Evolutionary conservation across 2,888 invertebrate genomes (phyloP), one percentile per base, ranked within the genome.

Genomic region (Ditylenchus weischeri): DNA sequence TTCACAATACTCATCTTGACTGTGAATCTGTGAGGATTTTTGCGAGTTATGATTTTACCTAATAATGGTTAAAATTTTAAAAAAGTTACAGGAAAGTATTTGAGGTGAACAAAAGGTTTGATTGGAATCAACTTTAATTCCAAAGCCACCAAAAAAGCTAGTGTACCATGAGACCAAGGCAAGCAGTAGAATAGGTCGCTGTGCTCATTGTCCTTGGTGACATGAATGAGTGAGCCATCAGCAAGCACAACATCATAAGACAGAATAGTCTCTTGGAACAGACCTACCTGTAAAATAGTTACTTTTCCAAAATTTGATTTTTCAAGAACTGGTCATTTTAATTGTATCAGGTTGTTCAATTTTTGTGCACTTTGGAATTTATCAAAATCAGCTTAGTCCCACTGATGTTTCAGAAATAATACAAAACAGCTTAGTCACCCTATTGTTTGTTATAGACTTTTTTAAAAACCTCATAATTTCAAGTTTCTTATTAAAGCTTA

Each of bases 241-340:
- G 86, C 87, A 2, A 88, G 83, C 3, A 89, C 87, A 0, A 89
- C 87, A 77, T 89, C 89, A 83, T 88, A 89, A 66, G 88, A 87
- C 8, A 84, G 84, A 60, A 89, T 86, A 0, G 87, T 87, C 82
- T 89, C 89, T 78, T 89, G 89, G 84, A 88, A 89, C 35, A 89
- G 85, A 21, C 89, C 89, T 0, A 87, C 88, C 80, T 83, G 8
- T 15, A 3, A 43, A 43, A 43, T 6, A 43, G 2, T 29, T 5
- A 29, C 29, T 29, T 29, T n/a, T n/a, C n/a, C n/a, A n/a, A n/a
- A n/a, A n/a, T n/a, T n/a, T n/a, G n/a, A n/a, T n/a, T n/a, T n/a
- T n/a, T n/a, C n/a, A n/a, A n/a, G n/a, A n/a, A n/a, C n/a, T n/a
- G n/a, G n/a, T n/a, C n/a, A n/a, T n/a, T n/a, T n/a, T n/a, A n/a